Evolutionary conservation across 2,797 vertebrate species (phyloP), one percentile per base, ranked within the genome.

Genomic region (Amniataba percoides): DNA sequence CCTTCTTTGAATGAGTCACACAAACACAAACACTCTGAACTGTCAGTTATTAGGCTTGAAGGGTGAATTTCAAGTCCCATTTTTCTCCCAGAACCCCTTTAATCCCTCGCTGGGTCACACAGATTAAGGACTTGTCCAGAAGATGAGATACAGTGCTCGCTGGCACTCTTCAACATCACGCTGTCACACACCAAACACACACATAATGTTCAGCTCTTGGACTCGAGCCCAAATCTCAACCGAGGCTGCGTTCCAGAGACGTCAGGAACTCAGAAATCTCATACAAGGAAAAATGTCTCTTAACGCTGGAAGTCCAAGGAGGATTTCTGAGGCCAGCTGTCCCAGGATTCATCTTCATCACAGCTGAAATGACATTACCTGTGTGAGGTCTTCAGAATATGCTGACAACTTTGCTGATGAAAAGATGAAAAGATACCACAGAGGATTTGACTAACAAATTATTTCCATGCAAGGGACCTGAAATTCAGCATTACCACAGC

Each of bases 61-160:
- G 77, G 84, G 74, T 85, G 74, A 58, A 74, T 79, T 84, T 88
- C 53, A 78, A 74, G 76, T 71, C 77, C 64, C 25, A 14, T 74
- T 80, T 84, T 77, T 80, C 36, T 36, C 75, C 63, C 77, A 80
- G 72, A 86, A 81, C 84, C 82, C 75, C 83, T 87, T 84, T 91
- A 92, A 93, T 95, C 93, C 88, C 80, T 84, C 42, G 78, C 86
- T 90, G 89, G 93, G 84, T 93, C 92, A 89, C 87, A 74, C 87
- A 92, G 92, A 94, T 95, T 93, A 94, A 93, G 88, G 77, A 71
- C 91, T 84, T 85, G 90, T 94, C 78, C 86, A 90, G 86, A 87
- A 90, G 83, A 93, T 92, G 89, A 93, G 85, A 90, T 87, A 90
- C 92, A 89, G 86, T 78, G 78, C 81, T 84, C 65, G n/a, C 85